Conservation (phyloP, 1,140 invertebrate genomes). For the Lordiphosa clarofinis region DNA sequence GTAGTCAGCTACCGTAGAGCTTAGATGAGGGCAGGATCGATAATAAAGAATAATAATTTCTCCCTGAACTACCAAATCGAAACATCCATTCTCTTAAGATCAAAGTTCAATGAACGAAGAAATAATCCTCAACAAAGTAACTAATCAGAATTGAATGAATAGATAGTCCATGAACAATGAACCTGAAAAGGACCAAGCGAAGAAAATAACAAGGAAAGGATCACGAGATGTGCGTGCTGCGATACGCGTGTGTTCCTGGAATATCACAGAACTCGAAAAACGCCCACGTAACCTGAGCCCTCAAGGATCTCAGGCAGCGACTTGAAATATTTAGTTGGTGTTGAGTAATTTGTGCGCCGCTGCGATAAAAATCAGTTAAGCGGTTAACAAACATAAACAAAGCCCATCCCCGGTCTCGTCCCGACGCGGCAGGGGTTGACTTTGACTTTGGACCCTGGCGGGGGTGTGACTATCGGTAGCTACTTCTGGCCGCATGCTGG, state of each 20-base stretch:
- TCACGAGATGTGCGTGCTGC: constrained; percentile 64
- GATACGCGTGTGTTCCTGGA: constrained; percentile 73
- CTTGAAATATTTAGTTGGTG: constrained; percentile 34
- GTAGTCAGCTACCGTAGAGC: constrained; percentile 14
- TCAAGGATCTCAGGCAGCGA: constrained; percentile 34
- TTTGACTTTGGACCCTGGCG: constrained; percentile 20
- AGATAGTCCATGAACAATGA: constrained; percentile 16
- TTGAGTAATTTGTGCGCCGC: constrained; percentile 72
- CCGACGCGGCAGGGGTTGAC: constrained; percentile 9
- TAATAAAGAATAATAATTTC: not conserved
- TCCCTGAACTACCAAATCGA: not conserved
- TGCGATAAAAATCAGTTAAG: constrained; percentile 67
- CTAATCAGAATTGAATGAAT: constrained; percentile 23
- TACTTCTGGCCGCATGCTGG: constrained; percentile 58
- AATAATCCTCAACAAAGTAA: not conserved
- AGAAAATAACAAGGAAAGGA: constrained; percentile 5
- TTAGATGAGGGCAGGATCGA: constrained; percentile 61
- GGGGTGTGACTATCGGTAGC: constrained; percentile 42
- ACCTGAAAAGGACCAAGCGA: constrained; percentile 19
- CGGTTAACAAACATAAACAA: constrained; percentile 69
- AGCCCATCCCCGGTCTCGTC: constrained; percentile 8
- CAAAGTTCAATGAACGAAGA: constrained; percentile 7
- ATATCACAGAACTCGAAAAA: constrained; percentile 38
- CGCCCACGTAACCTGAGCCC: constrained; percentile 50
- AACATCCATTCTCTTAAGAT: not conserved